Percentiles rank a stretch among this genome's conserved stretches.
phyloP scores from a whole-genome alignment of 2,113 vertebrate species.

The Stigmatopora argus region DNA sequence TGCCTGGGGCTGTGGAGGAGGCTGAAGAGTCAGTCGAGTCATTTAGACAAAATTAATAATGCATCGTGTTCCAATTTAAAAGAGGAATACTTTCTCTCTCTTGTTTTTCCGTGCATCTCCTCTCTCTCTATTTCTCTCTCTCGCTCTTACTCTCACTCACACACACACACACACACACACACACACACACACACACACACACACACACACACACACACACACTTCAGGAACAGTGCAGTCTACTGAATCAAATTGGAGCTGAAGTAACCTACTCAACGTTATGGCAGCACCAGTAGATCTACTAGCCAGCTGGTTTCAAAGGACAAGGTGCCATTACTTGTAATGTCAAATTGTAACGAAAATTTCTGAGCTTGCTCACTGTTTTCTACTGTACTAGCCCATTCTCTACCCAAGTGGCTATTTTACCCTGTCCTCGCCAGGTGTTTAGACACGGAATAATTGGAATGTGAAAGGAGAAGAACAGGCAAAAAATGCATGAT shows the following conservation, averaged over 20 bases:
- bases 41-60: constrained; percentile 54
- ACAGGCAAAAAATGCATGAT: no score
- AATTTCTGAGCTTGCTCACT: background rate
- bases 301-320: constrained; percentile 16
- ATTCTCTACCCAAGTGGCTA: background rate
- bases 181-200: constrained; percentile 2
- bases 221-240: constrained; percentile 15
- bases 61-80: constrained; percentile 32
- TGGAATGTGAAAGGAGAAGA: no score
- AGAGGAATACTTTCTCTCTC: constrained; percentile 19
- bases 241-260: constrained; percentile 28
- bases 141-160: background rate
- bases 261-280: constrained; percentile 12
- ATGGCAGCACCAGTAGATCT: constrained; percentile 16
- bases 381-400: background rate
- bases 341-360: no score
- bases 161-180: background rate
- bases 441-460: no score
- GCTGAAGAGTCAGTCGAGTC: constrained; percentile 24
- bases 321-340: background rate
- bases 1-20: constrained; percentile 2
- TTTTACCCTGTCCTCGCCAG: no score
- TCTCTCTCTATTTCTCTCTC: background rate
- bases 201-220: background rate
- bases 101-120: background rate